Base-by-base conservation (phyloP, 2,797 vertebrate species). In the Pangasius sanitwongsei region DNA sequence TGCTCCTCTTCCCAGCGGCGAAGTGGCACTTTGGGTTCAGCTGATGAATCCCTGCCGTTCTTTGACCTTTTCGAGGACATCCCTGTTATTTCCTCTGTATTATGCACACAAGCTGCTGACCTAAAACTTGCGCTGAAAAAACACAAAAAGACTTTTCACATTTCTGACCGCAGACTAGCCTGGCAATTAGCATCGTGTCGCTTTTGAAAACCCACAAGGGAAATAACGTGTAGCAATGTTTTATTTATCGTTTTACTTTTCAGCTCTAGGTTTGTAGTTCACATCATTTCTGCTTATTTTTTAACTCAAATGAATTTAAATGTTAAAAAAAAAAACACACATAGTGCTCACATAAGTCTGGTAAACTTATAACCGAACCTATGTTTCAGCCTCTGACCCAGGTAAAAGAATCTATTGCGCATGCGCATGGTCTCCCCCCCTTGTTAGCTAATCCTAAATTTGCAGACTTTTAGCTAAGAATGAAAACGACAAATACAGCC, bases 1-100 rank as follows among this genome's bases (percentile, higher is more conserved):
- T 87, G 65, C 72, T 23, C 53, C 6, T 92, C 89, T 63, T 92
- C 90, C 91, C 91, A 92, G 37, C 91, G 89, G 28, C 65, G 89
- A 69, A 77, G 77, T 8, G 80, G 6, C 20, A 61, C n/a, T 59
- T 37, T 23, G 2, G 5, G 4, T 55, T 37, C 44, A 13, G 80
- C 34, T 5, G 55, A n/a, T 28, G n/a, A 11, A 37, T n/a, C 48
- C 57, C n/a, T 48, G 59, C 53, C 0, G 20, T 28, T 41, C 31
- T 61, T 84, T 63, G 44, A 18, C 70, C 12, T 78, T 74, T 37
- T 87, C 6, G 75, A 80, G 12, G 80, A 5, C 90, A 89, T 87
- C 3, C 13, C 6, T 75, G n/a, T 31, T 20, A 12, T 25, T 63
- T 9, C 15, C 25, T 55, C 8, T 57, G 34, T 41, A 11, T 59